Percentiles rank a stretch among this genome's conserved stretches.
Conservation (phyloP, 2,113 vertebrate genomes). For the Tetrao urogallus region DNA sequence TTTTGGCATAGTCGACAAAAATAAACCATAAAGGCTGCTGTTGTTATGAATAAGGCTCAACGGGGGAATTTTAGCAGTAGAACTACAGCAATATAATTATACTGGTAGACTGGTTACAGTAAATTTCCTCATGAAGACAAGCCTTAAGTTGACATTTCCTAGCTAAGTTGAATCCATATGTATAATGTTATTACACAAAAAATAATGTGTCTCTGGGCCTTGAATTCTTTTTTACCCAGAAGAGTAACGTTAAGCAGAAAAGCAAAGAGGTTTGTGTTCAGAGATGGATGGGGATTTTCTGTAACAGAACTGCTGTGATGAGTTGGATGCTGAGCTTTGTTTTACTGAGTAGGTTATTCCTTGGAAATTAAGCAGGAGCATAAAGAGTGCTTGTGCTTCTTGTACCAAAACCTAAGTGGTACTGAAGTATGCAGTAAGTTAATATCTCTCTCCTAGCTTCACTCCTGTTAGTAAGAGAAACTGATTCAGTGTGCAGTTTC, state of each 20-base stretch:
- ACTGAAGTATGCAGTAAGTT: background rate
- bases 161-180: conserved; percentile 69
- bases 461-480: background rate
- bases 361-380: background rate
- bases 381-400: background rate
- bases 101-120: conserved; percentile 54
- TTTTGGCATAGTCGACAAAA: conserved; percentile 52
- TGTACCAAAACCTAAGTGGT: background rate
- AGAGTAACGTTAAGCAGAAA: conserved; percentile 39
- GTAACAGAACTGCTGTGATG: background rate
- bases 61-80: conserved; percentile 56
- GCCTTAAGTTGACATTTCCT: conserved; percentile 68
- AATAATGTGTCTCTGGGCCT: conserved; percentile 29
- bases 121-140: conserved; percentile 66
- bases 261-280: conserved; percentile 32
- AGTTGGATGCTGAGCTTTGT: background rate
- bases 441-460: background rate
- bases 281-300: background rate
- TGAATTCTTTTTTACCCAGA: conserved; percentile 55
- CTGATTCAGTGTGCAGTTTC: background rate
- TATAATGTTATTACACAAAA: conserved; percentile 34
- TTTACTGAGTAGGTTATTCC: background rate
- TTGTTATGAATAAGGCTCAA: conserved; percentile 59
- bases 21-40: conserved; percentile 64
- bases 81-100: conserved; percentile 58